Conservation (phyloP, 2,888 invertebrate species). For the Parochlus steinenii region DNA sequence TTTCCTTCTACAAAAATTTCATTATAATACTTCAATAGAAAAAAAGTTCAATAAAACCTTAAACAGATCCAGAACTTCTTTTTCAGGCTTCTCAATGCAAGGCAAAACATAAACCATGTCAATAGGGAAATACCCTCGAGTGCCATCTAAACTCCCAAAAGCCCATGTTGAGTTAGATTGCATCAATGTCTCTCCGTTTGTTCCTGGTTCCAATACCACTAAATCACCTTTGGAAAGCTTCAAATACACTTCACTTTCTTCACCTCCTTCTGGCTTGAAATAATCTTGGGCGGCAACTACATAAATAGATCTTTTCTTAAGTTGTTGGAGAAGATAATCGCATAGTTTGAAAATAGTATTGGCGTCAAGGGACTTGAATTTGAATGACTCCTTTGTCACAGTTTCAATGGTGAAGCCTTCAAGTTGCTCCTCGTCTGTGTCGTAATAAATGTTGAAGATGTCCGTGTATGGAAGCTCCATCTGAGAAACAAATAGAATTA, state of each 20-base stretch:
- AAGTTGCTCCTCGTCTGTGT: constrained; percentile 33
- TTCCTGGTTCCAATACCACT: constrained; percentile 57
- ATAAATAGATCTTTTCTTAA: constrained; percentile 71
- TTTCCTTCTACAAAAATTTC: constrained; percentile 31
- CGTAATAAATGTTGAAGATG: constrained; percentile 56
- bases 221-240: constrained; percentile 60
- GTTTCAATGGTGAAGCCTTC: constrained; percentile 56
- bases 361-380: constrained; percentile 78
- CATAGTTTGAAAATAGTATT: constrained; percentile 70
- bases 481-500: constrained; percentile 7
- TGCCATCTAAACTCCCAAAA: constrained; percentile 49
- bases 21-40: constrained; percentile 16
- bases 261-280: constrained; percentile 26
- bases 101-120: constrained; percentile 78
- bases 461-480: constrained; percentile 77
- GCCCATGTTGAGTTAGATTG: constrained; percentile 45
- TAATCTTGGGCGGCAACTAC: constrained; percentile 55
- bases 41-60: constrained; percentile 24
- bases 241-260: constrained; percentile 39
- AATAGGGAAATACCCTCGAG: constrained; percentile 69
- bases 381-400: constrained; percentile 75
- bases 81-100: constrained; percentile 56
- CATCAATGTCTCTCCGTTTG: constrained; percentile 57
- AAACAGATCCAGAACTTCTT: constrained; percentile 44
- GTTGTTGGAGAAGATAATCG: constrained; percentile 67